Evolutionary conservation across 2,113 vertebrate species (phyloP).

Genomic region (Suncus etruscus): DNA sequence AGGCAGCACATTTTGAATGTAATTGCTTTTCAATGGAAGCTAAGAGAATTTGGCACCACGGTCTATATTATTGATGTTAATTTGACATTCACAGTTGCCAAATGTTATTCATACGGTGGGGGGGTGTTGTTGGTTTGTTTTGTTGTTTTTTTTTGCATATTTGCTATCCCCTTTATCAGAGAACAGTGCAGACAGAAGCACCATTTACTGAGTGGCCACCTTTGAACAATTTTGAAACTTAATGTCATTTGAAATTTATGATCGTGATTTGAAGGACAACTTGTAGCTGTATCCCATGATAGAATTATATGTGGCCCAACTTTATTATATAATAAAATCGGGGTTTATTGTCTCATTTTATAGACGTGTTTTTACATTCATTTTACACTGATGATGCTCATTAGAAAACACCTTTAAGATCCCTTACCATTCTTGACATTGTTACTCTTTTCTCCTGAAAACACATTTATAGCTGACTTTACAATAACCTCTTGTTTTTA

Average conservation of each 20-base stretch:
- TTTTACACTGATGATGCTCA: slow-evolving; percentile 1
- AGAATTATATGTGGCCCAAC: slow-evolving; percentile 34
- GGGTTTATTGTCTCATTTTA: not conserved
- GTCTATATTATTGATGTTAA: slow-evolving; percentile 48
- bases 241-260: slow-evolving; percentile 31
- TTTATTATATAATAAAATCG: slow-evolving; percentile 20
- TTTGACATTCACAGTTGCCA: slow-evolving; percentile 45
- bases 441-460: not conserved
- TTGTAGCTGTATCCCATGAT: not conserved
- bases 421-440: not conserved
- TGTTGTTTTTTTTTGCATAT: not conserved
- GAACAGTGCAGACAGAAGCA: not conserved
- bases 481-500: not conserved
- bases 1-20: slow-evolving; percentile 35
- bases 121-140: too few relatives aligned
- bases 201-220: slow-evolving; percentile 47
- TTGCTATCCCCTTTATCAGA: slow-evolving; percentile 27
- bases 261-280: not conserved
- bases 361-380: not conserved
- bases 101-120: slow-evolving; percentile 13
- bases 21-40: slow-evolving; percentile 59
- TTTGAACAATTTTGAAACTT: slow-evolving; percentile 38
- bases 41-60: slow-evolving; percentile 36
- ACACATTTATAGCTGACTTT: not conserved
- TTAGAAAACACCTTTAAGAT: not conserved